Evolutionary conservation across 2,797 vertebrate genomes (phyloP).

Genomic region (Cichlasoma orientale): DNA sequence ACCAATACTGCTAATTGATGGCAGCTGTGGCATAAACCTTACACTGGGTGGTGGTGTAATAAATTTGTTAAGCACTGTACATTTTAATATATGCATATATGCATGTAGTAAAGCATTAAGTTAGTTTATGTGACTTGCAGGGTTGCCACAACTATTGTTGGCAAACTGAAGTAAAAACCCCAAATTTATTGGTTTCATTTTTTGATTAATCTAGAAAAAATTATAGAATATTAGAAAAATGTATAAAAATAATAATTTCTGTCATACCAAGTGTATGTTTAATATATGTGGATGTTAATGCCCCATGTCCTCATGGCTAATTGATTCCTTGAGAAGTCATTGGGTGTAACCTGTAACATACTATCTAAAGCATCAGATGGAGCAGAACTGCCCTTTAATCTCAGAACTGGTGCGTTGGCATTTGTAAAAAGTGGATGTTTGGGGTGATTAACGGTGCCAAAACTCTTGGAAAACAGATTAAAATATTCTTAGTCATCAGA

Average conservation of each 20-base stretch:
- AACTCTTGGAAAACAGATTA: neutral
- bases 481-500: neutral
- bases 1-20: no score
- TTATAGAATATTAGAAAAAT: neutral
- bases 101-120: neutral
- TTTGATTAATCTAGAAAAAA: neutral
- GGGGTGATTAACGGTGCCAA: neutral
- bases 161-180: neutral
- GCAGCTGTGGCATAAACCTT: neutral
- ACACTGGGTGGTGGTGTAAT: neutral
- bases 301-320: neutral
- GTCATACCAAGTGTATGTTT: neutral
- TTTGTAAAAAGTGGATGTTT: neutral
- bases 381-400: neutral
- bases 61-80: neutral
- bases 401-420: fast-evolving
- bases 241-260: no score
- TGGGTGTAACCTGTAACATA: neutral
- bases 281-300: neutral
- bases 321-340: neutral
- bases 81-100: neutral
- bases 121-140: neutral
- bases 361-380: neutral
- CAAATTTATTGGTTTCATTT: neutral
- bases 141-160: neutral